These are phyloP conservation scores for Oxygymnocypris stewartii DNA, from an alignment of 2,113 vertebrate species.

Conservation along the genomic window DNA sequence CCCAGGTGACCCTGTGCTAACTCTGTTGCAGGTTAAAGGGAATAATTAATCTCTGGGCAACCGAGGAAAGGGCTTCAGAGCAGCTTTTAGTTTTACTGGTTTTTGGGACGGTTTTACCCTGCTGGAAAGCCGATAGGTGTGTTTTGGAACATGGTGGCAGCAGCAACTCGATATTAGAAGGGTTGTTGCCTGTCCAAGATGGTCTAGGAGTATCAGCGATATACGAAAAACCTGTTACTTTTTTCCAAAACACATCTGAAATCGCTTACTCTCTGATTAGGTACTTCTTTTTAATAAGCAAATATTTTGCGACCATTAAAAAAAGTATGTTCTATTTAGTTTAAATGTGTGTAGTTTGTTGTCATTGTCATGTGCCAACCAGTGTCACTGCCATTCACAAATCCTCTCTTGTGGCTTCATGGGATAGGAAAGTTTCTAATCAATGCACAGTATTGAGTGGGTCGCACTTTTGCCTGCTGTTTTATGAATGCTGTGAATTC, in stretches of 20 bases:
- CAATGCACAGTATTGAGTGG: no score
- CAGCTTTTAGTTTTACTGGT: conserved; percentile 38
- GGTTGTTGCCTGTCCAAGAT: neutral
- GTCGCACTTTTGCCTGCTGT: no score
- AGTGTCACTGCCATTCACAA: neutral
- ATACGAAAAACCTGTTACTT: neutral
- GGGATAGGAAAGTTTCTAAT: neutral
- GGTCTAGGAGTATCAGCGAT: neutral
- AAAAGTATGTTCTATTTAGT: neutral
- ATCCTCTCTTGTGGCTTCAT: neutral
- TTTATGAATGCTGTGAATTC: no score
- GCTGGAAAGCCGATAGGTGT: neutral
- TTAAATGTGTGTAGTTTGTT: neutral
- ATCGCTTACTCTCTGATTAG: neutral
- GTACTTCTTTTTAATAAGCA: neutral
- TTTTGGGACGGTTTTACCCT: conserved; percentile 26
- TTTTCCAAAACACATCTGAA: neutral
- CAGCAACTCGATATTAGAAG: neutral
- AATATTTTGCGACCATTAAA: neutral
- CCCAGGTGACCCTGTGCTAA: conserved; percentile 46
- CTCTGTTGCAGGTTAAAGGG: conserved; percentile 55
- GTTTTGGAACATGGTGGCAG: neutral
- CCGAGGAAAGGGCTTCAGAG: conserved; percentile 40
- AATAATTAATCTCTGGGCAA: conserved; percentile 52
- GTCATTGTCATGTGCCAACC: neutral